These are phyloP conservation scores for Tetramorium bicarinatum DNA, from an alignment of 2,888 invertebrate genomes.

Conservation along the genomic window DNA sequence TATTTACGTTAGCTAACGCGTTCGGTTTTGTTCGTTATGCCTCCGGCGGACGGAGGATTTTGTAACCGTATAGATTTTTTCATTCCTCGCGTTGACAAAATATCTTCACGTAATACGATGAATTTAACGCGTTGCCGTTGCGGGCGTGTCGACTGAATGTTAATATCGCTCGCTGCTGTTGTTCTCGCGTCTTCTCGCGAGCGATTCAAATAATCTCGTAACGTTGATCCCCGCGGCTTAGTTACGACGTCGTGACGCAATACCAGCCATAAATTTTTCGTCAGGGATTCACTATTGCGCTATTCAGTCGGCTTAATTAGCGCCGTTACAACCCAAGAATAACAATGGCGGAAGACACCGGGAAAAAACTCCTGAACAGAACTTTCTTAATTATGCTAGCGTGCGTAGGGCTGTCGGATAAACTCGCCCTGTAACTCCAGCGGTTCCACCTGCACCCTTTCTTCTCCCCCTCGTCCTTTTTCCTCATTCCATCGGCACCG, in stretches of 20 bases:
- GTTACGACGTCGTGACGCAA: slow-evolving; percentile 18
- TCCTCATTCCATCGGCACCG: slow-evolving; percentile 34
- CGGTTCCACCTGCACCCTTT: slow-evolving; percentile 19
- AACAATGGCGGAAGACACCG: slow-evolving; percentile 57
- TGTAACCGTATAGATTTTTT: neutral
- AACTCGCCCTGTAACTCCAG: slow-evolving; percentile 34
- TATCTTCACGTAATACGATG: slow-evolving; percentile 10
- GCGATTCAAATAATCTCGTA: slow-evolving; percentile 23
- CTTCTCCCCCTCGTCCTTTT: neutral
- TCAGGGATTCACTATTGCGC: slow-evolving; percentile 66
- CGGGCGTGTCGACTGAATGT: slow-evolving; percentile 9
- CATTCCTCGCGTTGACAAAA: neutral
- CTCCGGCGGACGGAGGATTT: neutral
- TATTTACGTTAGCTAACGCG: slow-evolving; percentile 26
- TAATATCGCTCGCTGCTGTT: slow-evolving; percentile 8
- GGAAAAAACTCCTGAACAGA: slow-evolving; percentile 58
- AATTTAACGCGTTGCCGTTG: neutral
- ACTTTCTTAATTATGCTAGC: slow-evolving; percentile 77
- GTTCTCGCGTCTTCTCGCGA: slow-evolving; percentile 9
- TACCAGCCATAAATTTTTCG: slow-evolving; percentile 66
- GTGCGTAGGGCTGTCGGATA: slow-evolving; percentile 67
- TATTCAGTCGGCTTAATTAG: slow-evolving; percentile 65
- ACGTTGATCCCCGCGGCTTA: slow-evolving; percentile 19
- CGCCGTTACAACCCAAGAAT: slow-evolving; percentile 58
- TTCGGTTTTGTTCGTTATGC: slow-evolving; percentile 4